phyloP scores from a whole-genome alignment of 2,888 invertebrate genomes.

The Mythimna lalbum region DNA sequence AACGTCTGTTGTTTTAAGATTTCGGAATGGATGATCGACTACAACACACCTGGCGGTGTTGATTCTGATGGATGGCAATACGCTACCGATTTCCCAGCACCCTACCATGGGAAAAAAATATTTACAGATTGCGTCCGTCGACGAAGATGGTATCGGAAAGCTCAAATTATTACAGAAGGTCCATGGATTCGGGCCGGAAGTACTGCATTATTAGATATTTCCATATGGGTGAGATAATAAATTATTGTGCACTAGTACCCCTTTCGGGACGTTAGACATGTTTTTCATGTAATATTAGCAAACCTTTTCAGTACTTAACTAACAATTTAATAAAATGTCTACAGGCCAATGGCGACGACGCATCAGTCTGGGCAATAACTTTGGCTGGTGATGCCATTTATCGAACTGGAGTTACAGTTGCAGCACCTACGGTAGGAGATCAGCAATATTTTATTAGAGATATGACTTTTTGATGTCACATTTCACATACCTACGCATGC shows the following conservation, averaged over 20 bases:
- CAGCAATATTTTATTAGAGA: background rate
- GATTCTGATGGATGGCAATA: constrained; percentile 99
- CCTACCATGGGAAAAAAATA: constrained; percentile 96
- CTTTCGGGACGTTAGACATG: background rate
- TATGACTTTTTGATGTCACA: background rate
- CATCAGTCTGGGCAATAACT: constrained; percentile 96
- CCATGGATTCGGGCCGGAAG: constrained; percentile 97
- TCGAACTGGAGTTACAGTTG: constrained; percentile 93
- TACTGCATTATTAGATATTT: constrained; percentile 95
- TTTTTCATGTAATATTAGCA: constrained; percentile 5
- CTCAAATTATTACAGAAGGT: constrained; percentile 95
- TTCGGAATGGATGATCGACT: constrained; percentile 98
- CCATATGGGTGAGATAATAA: constrained; percentile 91
- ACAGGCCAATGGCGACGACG: constrained; percentile 80
- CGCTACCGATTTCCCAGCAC: constrained; percentile 97
- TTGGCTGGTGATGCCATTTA: constrained; percentile 96
- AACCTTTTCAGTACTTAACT: too few species aligned
- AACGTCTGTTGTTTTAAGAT: constrained; percentile 82
- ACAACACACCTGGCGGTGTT: constrained; percentile 96
- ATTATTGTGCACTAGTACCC: background rate
- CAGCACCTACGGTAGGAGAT: constrained; percentile 93
- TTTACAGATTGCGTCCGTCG: constrained; percentile 97
- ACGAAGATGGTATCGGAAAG: constrained; percentile 95
- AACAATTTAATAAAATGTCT: background rate
- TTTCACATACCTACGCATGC: background rate